Conservation (phyloP, 1,140 invertebrate species). For the Drosophila bocki region DNA sequence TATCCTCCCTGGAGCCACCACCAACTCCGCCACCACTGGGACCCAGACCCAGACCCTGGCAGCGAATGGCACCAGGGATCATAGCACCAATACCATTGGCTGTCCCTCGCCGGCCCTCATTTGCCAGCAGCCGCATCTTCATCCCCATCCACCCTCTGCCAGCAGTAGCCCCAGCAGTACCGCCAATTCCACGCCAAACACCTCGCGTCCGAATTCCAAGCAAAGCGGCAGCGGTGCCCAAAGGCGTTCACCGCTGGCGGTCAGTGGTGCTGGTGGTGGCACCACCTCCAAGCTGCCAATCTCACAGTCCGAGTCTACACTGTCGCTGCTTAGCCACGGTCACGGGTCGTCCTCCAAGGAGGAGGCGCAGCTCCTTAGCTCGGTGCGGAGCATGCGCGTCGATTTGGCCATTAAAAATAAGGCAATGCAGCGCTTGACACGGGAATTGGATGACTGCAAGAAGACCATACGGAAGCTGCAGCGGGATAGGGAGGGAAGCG, state of each 20-base stretch:
- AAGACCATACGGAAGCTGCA: slow-evolving; percentile 91
- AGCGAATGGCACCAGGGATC: slow-evolving; percentile 60
- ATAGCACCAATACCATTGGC: slow-evolving; percentile 81
- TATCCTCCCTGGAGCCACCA: not conserved
- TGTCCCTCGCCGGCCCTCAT: slow-evolving; percentile 63
- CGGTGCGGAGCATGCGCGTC: slow-evolving; percentile 90
- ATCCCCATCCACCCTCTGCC: slow-evolving; percentile 52
- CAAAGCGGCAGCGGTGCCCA: slow-evolving; percentile 75
- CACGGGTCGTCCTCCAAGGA: slow-evolving; percentile 86
- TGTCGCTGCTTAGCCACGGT: slow-evolving; percentile 65
- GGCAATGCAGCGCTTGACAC: slow-evolving; percentile 88
- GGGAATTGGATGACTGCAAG: slow-evolving; percentile 90
- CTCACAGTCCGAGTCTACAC: slow-evolving; percentile 81
- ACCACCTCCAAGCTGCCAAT: slow-evolving; percentile 72
- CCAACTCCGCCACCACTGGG: slow-evolving; percentile 21
- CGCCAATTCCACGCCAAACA: slow-evolving; percentile 86
- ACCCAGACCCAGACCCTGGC: slow-evolving; percentile 48
- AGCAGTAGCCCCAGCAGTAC: slow-evolving; percentile 86
- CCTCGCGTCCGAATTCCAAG: slow-evolving; percentile 80
- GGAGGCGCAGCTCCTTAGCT: slow-evolving; percentile 91
- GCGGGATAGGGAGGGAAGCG: slow-evolving; percentile 89
- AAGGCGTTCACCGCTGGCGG: slow-evolving; percentile 9
- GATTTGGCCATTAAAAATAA: slow-evolving; percentile 91
- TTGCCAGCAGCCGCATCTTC: slow-evolving; percentile 59
- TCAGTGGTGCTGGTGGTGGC: not conserved